These are phyloP conservation scores for Calameuta filiformis DNA, from an alignment of 2,888 invertebrate genomes.

Conservation along the genomic window DNA sequence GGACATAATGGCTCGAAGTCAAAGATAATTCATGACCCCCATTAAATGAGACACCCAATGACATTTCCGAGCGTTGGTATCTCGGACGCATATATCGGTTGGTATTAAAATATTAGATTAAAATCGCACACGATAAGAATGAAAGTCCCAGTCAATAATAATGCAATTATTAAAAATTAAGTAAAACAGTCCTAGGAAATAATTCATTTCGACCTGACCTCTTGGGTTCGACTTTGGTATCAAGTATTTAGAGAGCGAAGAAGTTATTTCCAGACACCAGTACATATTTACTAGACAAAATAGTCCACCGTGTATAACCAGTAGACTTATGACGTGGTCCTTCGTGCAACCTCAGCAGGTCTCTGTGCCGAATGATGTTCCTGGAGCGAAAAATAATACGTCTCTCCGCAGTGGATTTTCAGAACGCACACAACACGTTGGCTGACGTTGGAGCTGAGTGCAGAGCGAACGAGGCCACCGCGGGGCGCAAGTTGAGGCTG, in stretches of 20 bases:
- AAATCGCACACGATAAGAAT: background rate
- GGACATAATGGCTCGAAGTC: background rate
- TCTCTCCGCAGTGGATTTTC: background rate
- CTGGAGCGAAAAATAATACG: background rate
- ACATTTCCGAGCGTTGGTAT: background rate
- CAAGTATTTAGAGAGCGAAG: background rate
- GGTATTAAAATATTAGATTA: background rate
- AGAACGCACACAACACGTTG: background rate
- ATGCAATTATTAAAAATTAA: background rate
- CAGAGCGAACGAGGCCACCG: background rate
- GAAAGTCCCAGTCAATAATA: background rate
- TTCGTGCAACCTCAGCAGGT: background rate
- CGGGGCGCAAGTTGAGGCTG: slow-evolving; percentile 18
- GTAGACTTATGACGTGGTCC: background rate
- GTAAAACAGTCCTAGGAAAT: background rate
- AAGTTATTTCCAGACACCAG: background rate
- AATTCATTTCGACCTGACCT: background rate
- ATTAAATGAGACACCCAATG: background rate
- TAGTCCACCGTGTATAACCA: background rate
- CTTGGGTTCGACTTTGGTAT: background rate
- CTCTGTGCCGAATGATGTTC: background rate
- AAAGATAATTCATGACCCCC: background rate
- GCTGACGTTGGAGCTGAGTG: slow-evolving; percentile 5
- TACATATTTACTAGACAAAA: background rate
- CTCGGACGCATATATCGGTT: background rate